These are phyloP conservation scores for Enteromius radiatus DNA, from an alignment of 2,797 vertebrate genomes.

Conservation along the genomic window DNA sequence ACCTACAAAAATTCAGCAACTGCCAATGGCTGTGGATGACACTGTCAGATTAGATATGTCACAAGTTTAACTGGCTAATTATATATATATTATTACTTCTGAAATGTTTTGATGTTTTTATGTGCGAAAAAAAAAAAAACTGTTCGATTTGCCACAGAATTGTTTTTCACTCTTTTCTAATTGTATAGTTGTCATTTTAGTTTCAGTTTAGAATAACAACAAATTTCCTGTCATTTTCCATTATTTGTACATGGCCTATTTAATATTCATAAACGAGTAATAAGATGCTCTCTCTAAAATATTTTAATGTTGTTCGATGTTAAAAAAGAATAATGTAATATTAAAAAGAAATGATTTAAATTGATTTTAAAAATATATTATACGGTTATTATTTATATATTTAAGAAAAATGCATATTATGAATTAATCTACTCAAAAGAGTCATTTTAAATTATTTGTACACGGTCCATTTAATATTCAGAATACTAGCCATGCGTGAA, in stretches of 20 bases:
- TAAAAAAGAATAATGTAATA: neutral
- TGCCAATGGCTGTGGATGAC: neutral
- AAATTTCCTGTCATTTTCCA: neutral
- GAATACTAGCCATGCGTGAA: neutral
- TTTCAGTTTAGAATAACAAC: neutral
- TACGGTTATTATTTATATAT: neutral
- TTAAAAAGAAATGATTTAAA: neutral
- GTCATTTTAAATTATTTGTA: neutral
- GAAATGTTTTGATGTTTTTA: neutral
- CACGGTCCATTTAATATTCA: constrained; percentile 7
- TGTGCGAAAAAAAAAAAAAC: neutral
- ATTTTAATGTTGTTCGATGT: neutral
- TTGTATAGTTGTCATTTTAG: neutral
- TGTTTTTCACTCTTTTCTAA: neutral
- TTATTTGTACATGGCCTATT: neutral
- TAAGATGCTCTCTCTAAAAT: no score
- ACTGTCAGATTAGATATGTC: neutral
- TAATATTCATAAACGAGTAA: neutral
- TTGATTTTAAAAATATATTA: neutral
- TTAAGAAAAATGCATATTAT: neutral
- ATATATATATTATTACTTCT: neutral
- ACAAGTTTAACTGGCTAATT: neutral
- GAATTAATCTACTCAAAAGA: neutral
- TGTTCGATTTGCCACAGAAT: neutral
- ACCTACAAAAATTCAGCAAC: neutral